Base-by-base conservation (phyloP, 2,888 invertebrate genomes). In the Nebria salina region DNA sequence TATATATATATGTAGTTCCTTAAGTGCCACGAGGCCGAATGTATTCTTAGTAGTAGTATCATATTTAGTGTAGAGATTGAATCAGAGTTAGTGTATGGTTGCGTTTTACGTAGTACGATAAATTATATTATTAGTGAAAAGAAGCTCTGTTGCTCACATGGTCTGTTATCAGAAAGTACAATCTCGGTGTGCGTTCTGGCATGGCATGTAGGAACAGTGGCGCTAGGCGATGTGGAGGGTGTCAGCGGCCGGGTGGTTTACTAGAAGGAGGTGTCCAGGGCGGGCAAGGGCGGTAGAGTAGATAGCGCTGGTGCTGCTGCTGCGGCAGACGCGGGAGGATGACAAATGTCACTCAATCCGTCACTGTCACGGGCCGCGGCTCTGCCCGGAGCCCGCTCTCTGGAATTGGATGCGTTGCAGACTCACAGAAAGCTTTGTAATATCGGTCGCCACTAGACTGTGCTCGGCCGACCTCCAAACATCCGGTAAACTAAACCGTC, bases 291-390 rank as follows among this genome's bases (percentile, higher is more conserved):
- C 74, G 72, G 84, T 84, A 84, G 86, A 86, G 86, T 83, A 84
- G 85, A 85, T 86, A 87, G 86, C 86, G 84, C 85, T 86, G 54
- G 54, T 54, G 87, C 87, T 87, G 86, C 89, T 89, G 88, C 87
- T 88, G 89, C 87, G 89, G 88, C 89, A 87, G 88, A 88, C 87
- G 89, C 89, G 89, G 89, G 89, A 91, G 92, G 92, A 93, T 93
- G 93, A 93, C 92, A 92, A 93, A 93, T 93, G 91, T 90, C 88
- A 88, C 90, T 89, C 92, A 91, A 93, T 93, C 91, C 91, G 92
- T 93, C 93, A 93, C 91, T 92, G 93, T 92, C 93, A 88, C 65
- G 76, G 85, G 87, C 87, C 87, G 88, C 87, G 88, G 89, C 82
- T 88, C 88, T 88, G 76, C 76, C 68, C 54, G 72, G 70, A 70